A percentile compares a stretch with the other conserved stretches of the same genome.
phyloP scores from a whole-genome alignment of 2,113 vertebrate species.

The Melanerpes aurifrons region DNA sequence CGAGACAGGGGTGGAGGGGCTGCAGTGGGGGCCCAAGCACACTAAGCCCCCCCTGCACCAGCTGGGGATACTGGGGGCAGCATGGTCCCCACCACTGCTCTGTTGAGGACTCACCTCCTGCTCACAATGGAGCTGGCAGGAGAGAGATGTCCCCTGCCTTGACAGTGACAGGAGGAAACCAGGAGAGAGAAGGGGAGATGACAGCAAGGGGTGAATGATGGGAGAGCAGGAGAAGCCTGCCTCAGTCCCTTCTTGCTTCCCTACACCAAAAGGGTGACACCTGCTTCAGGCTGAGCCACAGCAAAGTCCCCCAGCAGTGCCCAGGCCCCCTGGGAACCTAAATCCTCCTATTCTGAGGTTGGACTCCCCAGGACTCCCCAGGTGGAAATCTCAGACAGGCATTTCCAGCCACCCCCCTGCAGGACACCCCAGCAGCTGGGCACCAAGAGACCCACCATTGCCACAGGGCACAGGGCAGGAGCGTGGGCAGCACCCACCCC shows the following conservation, averaged over 20 bases:
- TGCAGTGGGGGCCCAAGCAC: neutral
- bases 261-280: fast-evolving
- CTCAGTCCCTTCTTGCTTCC: neutral
- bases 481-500: fast-evolving
- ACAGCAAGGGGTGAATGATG: neutral
- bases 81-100: fast-evolving
- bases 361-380: neutral
- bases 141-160: neutral
- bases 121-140: neutral
- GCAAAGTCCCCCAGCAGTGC: fast-evolving
- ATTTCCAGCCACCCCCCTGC: fast-evolving
- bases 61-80: neutral
- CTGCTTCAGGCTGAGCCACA: neutral
- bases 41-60: fast-evolving
- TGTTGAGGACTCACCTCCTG: fast-evolving
- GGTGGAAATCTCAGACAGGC: neutral
- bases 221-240: neutral
- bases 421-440: fast-evolving
- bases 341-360: neutral
- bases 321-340: fast-evolving
- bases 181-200: neutral
- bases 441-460: fast-evolving
- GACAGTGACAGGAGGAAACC: fast-evolving
- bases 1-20: fast-evolving
- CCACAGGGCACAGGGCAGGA: neutral